Conservation (phyloP, 2,888 invertebrate genomes). For the Hypomecis punctinalis region DNA sequence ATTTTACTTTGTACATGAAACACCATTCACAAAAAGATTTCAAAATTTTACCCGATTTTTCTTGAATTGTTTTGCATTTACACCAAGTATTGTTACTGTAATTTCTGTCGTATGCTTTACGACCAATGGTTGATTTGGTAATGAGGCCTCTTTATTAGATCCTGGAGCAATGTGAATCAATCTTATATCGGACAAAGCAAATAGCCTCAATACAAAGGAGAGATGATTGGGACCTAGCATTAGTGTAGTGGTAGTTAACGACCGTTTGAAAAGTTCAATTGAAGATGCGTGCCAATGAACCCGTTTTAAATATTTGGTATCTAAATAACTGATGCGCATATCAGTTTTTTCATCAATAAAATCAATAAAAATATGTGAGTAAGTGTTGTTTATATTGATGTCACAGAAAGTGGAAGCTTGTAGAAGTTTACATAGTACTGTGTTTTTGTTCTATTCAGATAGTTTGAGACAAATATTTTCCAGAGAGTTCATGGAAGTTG, state of each 20-base stretch:
- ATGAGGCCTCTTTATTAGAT: background rate
- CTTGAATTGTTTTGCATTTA: background rate
- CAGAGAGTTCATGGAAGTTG: background rate
- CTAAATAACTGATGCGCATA: constrained; percentile 1
- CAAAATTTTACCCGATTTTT: background rate
- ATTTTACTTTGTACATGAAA: too few species aligned
- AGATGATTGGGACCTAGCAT: background rate
- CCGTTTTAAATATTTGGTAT: constrained; percentile 6
- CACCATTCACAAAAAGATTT: too few species aligned
- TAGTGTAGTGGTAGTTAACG: background rate
- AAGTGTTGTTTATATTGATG: constrained; percentile 6
- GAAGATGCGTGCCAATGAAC: constrained; percentile 15
- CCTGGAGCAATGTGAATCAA: background rate
- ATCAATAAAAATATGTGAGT: background rate
- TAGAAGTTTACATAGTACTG: background rate
- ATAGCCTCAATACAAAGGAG: constrained; percentile 7
- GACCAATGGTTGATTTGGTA: background rate
- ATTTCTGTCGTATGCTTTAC: background rate
- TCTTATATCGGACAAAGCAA: constrained; percentile 4
- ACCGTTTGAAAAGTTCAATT: constrained; percentile 6
- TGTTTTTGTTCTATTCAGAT: background rate
- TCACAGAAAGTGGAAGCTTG: constrained; percentile 4
- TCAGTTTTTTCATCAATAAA: background rate
- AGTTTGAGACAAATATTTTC: background rate
- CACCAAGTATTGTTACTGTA: background rate